Evolutionary conservation across 1,140 invertebrate genomes (phyloP).

Genomic region (Microplitis mediator): DNA sequence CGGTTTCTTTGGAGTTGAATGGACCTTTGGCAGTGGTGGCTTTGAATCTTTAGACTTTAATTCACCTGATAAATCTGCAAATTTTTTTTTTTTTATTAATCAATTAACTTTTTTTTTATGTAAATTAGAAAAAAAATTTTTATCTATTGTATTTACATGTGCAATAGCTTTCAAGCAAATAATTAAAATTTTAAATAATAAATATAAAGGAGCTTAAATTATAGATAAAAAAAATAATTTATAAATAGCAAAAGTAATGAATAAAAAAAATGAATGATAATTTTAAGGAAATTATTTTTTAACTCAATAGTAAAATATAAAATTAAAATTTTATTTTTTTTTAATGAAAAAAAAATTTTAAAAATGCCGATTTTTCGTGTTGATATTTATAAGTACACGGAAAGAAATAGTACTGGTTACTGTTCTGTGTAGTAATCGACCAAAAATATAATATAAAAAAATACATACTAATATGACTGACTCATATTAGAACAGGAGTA

Average conservation of each 20-base stretch:
- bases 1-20: slow-evolving; percentile 61
- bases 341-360: too few species aligned
- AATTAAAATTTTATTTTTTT: too few species aligned
- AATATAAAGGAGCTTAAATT: neutral
- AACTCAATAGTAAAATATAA: too few species aligned
- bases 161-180: slow-evolving; percentile 50
- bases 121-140: neutral
- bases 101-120: neutral
- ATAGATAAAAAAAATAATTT: slow-evolving; percentile 10
- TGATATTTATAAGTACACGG: too few species aligned
- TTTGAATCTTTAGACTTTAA: slow-evolving; percentile 59
- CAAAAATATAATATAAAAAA: too few species aligned
- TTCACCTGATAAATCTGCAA: slow-evolving; percentile 49
- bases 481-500: too few species aligned
- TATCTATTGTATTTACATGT: slow-evolving; percentile 51
- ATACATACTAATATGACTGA: too few species aligned
- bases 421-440: too few species aligned
- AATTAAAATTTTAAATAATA: slow-evolving; percentile 13
- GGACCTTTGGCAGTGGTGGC: slow-evolving; percentile 62
- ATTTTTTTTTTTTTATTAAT: slow-evolving; percentile 4
- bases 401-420: too few species aligned
- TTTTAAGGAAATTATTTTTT: too few species aligned
- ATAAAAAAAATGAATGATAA: too few species aligned
- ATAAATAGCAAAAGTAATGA: neutral
- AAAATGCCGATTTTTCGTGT: too few species aligned